Percentiles rank a stretch among this genome's conserved stretches.
phyloP scores from a whole-genome alignment of 23 tunicate genomes.

The Botrylloides violaceus region DNA sequence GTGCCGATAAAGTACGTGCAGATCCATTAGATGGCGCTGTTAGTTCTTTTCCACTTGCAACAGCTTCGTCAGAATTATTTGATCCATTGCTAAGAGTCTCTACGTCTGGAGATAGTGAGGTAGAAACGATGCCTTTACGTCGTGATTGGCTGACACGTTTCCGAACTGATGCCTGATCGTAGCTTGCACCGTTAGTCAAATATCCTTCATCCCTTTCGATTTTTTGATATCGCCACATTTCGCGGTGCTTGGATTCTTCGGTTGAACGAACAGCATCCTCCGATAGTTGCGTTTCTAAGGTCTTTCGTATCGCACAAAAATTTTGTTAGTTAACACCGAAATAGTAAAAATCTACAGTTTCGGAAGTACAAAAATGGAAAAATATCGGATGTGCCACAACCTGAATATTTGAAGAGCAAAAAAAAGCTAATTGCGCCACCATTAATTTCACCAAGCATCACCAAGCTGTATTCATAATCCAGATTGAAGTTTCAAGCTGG shows the following conservation, averaged over 20 bases:
- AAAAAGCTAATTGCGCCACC: too few species aligned
- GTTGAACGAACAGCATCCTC: not conserved
- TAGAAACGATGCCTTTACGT: slow-evolving; percentile 7
- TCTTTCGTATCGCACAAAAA: slow-evolving; percentile 3
- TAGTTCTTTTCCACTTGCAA: not conserved
- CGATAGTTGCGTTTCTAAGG: not conserved
- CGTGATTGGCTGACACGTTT: not conserved
- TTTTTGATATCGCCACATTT: slow-evolving; percentile 21
- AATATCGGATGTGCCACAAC: too few species aligned
- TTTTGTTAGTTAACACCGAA: too few species aligned
- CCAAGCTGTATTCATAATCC: too few species aligned
- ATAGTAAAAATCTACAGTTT: too few species aligned
- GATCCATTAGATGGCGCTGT: not conserved
- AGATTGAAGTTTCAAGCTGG: too few species aligned
- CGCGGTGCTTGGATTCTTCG: slow-evolving; percentile 9
- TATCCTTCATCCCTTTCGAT: slow-evolving; percentile 5
- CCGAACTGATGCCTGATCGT: not conserved
- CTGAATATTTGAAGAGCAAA: too few species aligned
- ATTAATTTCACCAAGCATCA: too few species aligned
- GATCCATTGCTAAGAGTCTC: not conserved
- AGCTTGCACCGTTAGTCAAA: not conserved
- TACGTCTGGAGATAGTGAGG: slow-evolving; percentile 4
- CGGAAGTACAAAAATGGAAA: too few species aligned
- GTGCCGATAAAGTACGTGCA: slow-evolving; percentile 4
- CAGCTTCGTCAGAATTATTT: not conserved